Conservation (phyloP, 35 echinoderm and acorn worm genomes). For the Amphiura filiformis region DNA sequence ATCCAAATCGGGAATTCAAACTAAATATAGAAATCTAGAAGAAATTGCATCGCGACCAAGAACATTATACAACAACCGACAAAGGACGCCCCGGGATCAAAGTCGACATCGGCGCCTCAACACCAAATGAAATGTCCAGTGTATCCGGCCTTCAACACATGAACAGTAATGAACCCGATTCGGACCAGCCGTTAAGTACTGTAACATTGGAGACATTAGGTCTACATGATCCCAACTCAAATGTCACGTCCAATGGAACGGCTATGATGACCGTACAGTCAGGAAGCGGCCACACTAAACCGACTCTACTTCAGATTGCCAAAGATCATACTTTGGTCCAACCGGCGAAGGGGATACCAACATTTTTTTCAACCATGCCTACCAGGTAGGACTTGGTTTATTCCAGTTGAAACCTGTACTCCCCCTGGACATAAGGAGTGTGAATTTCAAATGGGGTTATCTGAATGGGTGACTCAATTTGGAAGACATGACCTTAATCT, state of each 20-base stretch:
- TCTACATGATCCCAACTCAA: neutral
- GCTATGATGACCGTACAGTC: neutral
- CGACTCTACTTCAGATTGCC: neutral
- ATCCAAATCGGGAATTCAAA: slow-evolving; percentile 68
- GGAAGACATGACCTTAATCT: too few relatives aligned
- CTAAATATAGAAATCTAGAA: slow-evolving; percentile 84
- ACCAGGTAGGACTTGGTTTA: neutral
- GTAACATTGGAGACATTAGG: neutral
- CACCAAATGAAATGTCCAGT: slow-evolving; percentile 10
- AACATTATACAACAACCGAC: neutral
- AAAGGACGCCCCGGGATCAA: neutral
- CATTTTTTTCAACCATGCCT: neutral
- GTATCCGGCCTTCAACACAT: slow-evolving; percentile 18
- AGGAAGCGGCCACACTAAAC: neutral
- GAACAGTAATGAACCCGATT: slow-evolving; percentile 25
- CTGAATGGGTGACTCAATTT: too few relatives aligned
- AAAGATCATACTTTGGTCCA: neutral
- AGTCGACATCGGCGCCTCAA: slow-evolving; percentile 28
- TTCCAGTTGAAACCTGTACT: neutral
- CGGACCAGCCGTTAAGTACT: neutral
- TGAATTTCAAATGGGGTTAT: too few relatives aligned
- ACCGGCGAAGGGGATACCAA: neutral
- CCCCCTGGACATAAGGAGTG: too few relatives aligned
- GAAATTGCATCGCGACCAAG: slow-evolving; percentile 79
- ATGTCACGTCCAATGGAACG: neutral